These are phyloP conservation scores for Natator depressus DNA, from an alignment of 2,113 vertebrate species.

Conservation along the genomic window DNA sequence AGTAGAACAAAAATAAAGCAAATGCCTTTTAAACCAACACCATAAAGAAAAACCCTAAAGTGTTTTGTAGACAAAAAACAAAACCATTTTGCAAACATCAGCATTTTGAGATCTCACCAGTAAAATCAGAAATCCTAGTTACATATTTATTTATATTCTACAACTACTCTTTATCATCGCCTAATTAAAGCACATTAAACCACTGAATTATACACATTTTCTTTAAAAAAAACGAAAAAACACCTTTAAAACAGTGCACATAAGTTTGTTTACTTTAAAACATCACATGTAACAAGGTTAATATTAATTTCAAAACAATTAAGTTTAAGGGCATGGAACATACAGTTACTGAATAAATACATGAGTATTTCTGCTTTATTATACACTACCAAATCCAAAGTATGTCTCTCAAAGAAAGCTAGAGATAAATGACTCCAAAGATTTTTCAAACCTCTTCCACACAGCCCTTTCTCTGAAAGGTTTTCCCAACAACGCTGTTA, in stretches of 20 bases:
- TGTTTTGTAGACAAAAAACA: constrained; percentile 61
- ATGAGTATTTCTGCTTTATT: constrained; percentile 57
- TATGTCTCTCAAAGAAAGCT: constrained; percentile 40
- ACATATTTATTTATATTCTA: constrained; percentile 76
- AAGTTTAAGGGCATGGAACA: constrained; percentile 74
- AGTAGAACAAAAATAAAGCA: constrained; percentile 66
- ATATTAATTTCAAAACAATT: constrained; percentile 73
- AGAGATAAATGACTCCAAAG: constrained; percentile 33
- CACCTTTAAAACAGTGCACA: constrained; percentile 66
- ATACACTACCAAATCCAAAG: constrained; percentile 69
- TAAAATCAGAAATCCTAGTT: constrained; percentile 80
- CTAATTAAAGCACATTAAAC: constrained; percentile 80
- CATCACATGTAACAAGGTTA: constrained; percentile 68
- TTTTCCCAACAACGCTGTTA: constrained; percentile 25
- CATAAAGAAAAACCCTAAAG: constrained; percentile 56
- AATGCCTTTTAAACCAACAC: constrained; percentile 68
- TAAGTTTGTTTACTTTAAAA: constrained; percentile 66
- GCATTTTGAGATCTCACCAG: constrained; percentile 79
- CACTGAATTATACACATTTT: constrained; percentile 74
- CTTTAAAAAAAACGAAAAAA: constrained; percentile 13
- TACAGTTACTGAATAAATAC: constrained; percentile 62
- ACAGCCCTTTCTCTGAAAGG: constrained; percentile 8
- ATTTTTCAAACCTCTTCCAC: neutral
- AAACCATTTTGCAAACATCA: constrained; percentile 72
- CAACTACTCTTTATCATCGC: constrained; percentile 74